Conservation (phyloP, 1,140 invertebrate species). For the Pygmarrhopalites habei region DNA sequence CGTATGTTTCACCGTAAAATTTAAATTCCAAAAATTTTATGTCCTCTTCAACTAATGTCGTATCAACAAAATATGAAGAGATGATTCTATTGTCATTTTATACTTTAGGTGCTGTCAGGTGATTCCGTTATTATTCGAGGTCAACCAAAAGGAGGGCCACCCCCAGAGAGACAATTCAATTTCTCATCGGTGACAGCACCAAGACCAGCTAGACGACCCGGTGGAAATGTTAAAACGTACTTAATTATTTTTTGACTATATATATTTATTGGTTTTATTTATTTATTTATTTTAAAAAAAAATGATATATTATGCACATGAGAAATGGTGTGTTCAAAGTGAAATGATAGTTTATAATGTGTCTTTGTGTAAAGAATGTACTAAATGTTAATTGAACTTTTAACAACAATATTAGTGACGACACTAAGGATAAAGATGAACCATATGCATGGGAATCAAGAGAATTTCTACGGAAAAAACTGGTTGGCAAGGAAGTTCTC, state of each 20-base stretch:
- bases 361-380: neutral
- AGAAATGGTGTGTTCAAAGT: neutral
- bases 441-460: slow-evolving; percentile 88
- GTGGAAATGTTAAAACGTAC: too few species aligned
- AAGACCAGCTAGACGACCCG: slow-evolving; percentile 64
- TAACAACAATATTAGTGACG: too few species aligned
- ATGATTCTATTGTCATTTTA: slow-evolving; percentile 35
- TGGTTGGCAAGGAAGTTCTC: slow-evolving; percentile 80
- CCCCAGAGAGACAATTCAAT: slow-evolving; percentile 81
- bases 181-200: slow-evolving; percentile 87
- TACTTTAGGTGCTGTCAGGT: slow-evolving; percentile 82
- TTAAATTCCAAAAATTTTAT: too few species aligned
- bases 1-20: too few species aligned
- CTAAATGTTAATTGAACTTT: too few species aligned
- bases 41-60: too few species aligned
- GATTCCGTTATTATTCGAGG: slow-evolving; percentile 82
- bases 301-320: neutral
- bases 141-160: slow-evolving; percentile 67
- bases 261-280: neutral
- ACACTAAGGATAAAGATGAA: slow-evolving; percentile 28
- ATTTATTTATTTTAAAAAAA: neutral
- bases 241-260: neutral
- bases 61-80: too few species aligned
- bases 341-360: slow-evolving; percentile 22
- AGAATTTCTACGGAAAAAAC: slow-evolving; percentile 84